These are phyloP conservation scores for Maconellicoccus hirsutus DNA, from an alignment of 1,140 invertebrate species.

Conservation along the genomic window DNA sequence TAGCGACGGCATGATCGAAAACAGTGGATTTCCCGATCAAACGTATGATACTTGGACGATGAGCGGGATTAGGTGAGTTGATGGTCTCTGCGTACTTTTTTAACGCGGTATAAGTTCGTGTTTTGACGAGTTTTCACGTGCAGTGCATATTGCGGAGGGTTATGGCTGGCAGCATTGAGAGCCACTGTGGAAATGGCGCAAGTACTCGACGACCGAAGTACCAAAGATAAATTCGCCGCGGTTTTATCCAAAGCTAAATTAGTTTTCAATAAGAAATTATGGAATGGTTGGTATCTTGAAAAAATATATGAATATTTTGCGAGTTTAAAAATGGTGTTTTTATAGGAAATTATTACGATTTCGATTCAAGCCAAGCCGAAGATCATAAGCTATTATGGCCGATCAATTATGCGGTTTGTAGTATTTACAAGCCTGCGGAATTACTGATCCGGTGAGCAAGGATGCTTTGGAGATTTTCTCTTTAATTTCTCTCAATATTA, in stretches of 20 bases:
- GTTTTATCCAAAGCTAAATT: conserved; percentile 58
- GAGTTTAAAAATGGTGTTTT: too few relatives aligned
- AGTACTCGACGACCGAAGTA: conserved; percentile 48
- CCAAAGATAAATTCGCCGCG: conserved; percentile 49
- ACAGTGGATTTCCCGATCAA: conserved; percentile 80
- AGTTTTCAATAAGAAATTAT: conserved; percentile 70
- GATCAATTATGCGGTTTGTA: conserved; percentile 88
- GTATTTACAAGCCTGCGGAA: conserved; percentile 57
- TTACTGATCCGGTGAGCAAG: conserved; percentile 46
- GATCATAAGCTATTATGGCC: conserved; percentile 69
- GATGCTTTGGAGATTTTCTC: too few relatives aligned
- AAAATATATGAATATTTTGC: too few relatives aligned
- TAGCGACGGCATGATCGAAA: conserved; percentile 82
- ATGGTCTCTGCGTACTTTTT: too few relatives aligned
- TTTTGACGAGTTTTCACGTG: too few relatives aligned
- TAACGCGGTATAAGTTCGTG: too few relatives aligned
- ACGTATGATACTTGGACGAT: conserved; percentile 89
- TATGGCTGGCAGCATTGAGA: conserved; percentile 72
- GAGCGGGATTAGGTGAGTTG: conserved; percentile 67
- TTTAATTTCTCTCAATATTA: too few relatives aligned
- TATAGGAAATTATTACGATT: conserved; percentile 61
- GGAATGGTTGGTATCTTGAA: conserved; percentile 60
- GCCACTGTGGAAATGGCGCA: conserved; percentile 60
- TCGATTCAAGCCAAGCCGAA: conserved; percentile 52
- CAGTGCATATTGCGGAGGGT: conserved; percentile 83